Conservation (phyloP, 2,888 invertebrate genomes). For the Rosalia funebris region DNA sequence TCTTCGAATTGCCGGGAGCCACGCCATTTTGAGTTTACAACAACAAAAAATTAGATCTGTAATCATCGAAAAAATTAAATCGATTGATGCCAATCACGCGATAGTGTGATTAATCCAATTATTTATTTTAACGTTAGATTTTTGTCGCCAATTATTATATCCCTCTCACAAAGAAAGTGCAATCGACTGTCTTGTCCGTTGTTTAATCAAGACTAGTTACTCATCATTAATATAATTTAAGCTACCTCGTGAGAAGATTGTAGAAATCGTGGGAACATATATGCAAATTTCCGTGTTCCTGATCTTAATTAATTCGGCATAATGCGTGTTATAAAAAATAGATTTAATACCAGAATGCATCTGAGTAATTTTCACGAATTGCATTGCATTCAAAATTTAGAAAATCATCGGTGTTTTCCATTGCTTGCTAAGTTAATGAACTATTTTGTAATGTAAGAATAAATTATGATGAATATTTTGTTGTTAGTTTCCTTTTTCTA, state of each 20-base stretch:
- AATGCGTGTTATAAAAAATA: constrained; percentile 11
- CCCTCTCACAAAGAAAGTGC: background rate
- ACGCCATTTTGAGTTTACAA: constrained; percentile 31
- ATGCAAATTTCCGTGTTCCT: background rate
- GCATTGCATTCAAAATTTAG: too few species aligned
- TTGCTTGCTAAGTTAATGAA: too few species aligned
- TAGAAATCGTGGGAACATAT: constrained; percentile 31
- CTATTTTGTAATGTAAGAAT: too few species aligned
- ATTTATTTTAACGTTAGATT: too few species aligned
- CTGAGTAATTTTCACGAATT: too few species aligned
- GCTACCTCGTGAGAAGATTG: constrained; percentile 16
- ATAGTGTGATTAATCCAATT: too few species aligned
- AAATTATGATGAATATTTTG: too few species aligned
- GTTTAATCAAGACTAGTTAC: background rate
- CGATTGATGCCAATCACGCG: too few species aligned
- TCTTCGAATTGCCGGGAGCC: constrained; percentile 32
- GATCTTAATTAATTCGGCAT: constrained; percentile 5
- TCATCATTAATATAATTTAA: background rate
- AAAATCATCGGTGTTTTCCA: too few species aligned
- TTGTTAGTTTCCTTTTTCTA: too few species aligned
- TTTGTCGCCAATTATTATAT: too few species aligned
- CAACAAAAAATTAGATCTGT: constrained; percentile 33
- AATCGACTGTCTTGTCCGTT: background rate
- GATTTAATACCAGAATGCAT: constrained; percentile 22
- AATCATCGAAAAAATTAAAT: constrained; percentile 17